Conservation (phyloP, 2,888 invertebrate genomes). For the Athalia rosae region DNA sequence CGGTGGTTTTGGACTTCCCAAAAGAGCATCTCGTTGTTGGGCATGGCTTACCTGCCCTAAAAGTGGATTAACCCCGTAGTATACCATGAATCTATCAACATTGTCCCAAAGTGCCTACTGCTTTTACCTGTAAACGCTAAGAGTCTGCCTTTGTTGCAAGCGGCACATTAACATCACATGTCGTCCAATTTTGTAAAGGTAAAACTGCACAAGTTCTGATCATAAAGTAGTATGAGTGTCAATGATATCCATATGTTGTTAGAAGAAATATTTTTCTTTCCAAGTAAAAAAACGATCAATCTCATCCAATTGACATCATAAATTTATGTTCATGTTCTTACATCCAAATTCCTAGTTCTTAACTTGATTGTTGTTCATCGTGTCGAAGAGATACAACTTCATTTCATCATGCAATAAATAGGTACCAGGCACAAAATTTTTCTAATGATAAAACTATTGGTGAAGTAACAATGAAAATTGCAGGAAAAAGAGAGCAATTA, state of each 20-base stretch:
- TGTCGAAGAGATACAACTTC: too few species aligned
- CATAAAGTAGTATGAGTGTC: conserved; percentile 4
- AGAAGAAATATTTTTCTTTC: not conserved
- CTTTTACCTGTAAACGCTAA: conserved; percentile 47
- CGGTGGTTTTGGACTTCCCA: conserved; percentile 91
- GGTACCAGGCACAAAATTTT: too few species aligned
- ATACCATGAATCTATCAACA: conserved; percentile 60
- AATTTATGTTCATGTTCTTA: not conserved
- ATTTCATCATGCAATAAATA: too few species aligned
- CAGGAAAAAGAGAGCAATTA: not conserved
- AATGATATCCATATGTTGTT: not conserved
- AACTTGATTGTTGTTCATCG: too few species aligned
- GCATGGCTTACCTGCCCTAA: conserved; percentile 74
- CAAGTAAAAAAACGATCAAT: not conserved
- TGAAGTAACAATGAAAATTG: too few species aligned
- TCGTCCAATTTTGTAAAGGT: conserved; percentile 12
- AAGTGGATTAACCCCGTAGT: conserved; percentile 66
- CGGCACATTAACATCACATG: conserved; percentile 6
- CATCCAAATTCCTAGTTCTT: too few species aligned
- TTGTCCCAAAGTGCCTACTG: conserved; percentile 69
- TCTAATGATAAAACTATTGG: too few species aligned
- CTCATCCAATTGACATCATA: not conserved
- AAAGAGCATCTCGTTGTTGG: conserved; percentile 86
- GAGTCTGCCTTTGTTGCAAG: conserved; percentile 39
- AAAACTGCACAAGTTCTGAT: conserved; percentile 37